Evolutionary conservation across 2,888 invertebrate genomes (phyloP).

Genomic region (Phyto melanocephala): DNA sequence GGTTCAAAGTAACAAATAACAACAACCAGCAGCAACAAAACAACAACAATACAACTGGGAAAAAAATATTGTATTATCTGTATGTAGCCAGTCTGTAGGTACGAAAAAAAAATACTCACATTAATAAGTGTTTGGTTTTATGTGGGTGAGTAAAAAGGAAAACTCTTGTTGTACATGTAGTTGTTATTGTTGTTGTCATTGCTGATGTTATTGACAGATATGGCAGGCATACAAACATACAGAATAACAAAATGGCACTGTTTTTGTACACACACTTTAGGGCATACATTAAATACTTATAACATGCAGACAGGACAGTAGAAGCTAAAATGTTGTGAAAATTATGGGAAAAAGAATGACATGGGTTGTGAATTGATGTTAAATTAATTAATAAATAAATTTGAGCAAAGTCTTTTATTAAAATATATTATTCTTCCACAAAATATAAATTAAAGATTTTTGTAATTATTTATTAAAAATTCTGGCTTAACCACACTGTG

Average conservation of each 20-base stretch:
- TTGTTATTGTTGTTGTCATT: constrained; percentile 9
- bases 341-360: too few relatives aligned
- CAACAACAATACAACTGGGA: neutral
- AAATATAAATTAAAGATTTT: too few relatives aligned
- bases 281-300: too few relatives aligned
- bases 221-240: neutral
- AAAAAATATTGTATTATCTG: constrained; percentile 13
- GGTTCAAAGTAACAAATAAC: constrained; percentile 34
- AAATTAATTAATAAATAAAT: too few relatives aligned
- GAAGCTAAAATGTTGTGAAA: too few relatives aligned
- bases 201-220: constrained; percentile 40
- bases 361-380: too few relatives aligned
- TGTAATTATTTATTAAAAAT: too few relatives aligned
- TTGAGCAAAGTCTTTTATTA: too few relatives aligned
- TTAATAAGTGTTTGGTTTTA: neutral
- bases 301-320: too few relatives aligned
- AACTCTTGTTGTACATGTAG: neutral
- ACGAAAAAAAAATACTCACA: neutral
- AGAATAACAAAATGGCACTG: neutral
- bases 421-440: too few relatives aligned
- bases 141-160: neutral
- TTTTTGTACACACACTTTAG: neutral
- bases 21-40: constrained; percentile 4
- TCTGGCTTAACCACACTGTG: too few relatives aligned
- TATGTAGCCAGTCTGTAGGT: neutral